Base-by-base conservation (phyloP, 2,888 invertebrate genomes). In the Plagiodera versicolora region DNA sequence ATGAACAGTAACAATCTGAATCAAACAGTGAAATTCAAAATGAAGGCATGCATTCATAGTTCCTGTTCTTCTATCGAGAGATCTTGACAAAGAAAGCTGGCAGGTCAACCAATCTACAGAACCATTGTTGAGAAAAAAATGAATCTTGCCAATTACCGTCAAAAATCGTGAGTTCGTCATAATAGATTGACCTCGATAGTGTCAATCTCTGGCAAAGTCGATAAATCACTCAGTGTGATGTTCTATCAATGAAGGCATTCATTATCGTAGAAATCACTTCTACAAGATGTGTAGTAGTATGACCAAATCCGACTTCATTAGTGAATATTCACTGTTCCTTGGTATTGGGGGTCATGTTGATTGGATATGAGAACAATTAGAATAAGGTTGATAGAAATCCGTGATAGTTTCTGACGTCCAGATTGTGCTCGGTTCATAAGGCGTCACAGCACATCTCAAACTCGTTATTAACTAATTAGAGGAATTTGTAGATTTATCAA, bases 181-280 rank as follows among this genome's bases (percentile, higher is more conserved):
- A 66, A 62, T 62, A 56, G 56, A 62, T 60, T 64, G 64, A 64
- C 66, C 66, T 59, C 64, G 58, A 66, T 66, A 59, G 56, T 64
- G 64, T 60, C 66, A 62, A 58, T 62, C 62, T 55, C 45, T 52
- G 47, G 47, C 28, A 17, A 18, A 24, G 16, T 39, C 52, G 20
- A 56, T 57, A 53, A 53, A 51, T 52, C 51, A 51, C 56, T 46
- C 52, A 56, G 48, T 39, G 28, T 48, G 44, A 56, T 44, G 50
- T 17, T 58, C 44, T 11, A 24, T 54, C 51, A 56, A 45, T 60
- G 50, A 2, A 39, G 39, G 39, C n/a, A 39, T 39, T 39, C 39
- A n/a, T 32, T 32, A 6, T 32, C 9, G 32, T 32, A 10, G 10
- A 32, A 6, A 32, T 32, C 3, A 11, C 32, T 32, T 6, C 10